These are phyloP conservation scores for Oxyruncus cristatus DNA, from an alignment of 2,113 vertebrate genomes.

Conservation along the genomic window DNA sequence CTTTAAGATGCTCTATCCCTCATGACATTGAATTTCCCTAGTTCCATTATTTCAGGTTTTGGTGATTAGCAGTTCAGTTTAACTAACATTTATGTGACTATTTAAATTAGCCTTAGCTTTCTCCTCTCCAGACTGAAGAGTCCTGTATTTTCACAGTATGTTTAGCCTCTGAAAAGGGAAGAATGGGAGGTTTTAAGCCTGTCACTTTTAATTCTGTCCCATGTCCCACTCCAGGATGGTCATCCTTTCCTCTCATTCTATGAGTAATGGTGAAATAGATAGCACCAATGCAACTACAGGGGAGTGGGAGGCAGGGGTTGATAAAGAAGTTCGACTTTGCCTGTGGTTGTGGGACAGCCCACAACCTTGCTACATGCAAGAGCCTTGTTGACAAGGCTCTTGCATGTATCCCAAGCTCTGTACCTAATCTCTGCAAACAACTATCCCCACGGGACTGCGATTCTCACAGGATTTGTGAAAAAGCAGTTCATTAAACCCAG, in stretches of 20 bases:
- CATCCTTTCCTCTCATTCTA: not conserved
- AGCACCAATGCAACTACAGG: rapidly evolving
- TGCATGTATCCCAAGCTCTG: not conserved
- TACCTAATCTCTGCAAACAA: not conserved
- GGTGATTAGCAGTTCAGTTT: not conserved
- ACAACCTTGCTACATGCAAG: not conserved
- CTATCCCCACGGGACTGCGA: not conserved
- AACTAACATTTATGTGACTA: not conserved
- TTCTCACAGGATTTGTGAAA: not conserved
- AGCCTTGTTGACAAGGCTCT: not conserved
- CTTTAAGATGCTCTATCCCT: not conserved
- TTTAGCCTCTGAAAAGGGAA: not conserved
- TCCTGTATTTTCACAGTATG: not conserved
- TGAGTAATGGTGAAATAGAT: not conserved
- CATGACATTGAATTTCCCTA: not conserved
- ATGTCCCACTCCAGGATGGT: not conserved
- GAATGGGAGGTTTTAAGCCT: not conserved
- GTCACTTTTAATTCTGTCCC: not conserved
- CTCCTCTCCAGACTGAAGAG: not conserved
- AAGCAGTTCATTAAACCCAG: not conserved
- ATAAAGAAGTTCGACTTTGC: not conserved
- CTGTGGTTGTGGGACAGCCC: not conserved
- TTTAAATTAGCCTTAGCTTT: not conserved
- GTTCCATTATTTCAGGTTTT: not conserved
- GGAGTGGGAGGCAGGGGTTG: not conserved